These are phyloP conservation scores for Gracilinanus agilis DNA, from an alignment of 2,113 vertebrate genomes.

Conservation along the genomic window DNA sequence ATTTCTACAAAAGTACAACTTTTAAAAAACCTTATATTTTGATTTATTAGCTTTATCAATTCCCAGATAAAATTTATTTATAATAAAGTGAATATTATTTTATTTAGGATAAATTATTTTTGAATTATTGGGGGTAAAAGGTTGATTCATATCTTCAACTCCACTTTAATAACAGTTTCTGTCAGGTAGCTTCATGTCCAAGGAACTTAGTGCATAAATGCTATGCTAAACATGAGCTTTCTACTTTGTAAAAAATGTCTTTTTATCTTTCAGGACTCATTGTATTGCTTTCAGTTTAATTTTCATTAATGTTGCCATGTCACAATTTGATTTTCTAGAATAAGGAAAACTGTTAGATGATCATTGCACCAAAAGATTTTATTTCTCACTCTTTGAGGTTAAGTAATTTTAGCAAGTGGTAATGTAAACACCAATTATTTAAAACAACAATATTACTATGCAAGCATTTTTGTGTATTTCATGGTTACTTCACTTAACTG, in stretches of 20 bases:
- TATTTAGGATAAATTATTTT: slow-evolving; percentile 27
- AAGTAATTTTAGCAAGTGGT: slow-evolving; percentile 55
- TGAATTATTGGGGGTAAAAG: not conserved
- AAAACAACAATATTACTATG: slow-evolving; percentile 2
- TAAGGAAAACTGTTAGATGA: slow-evolving; percentile 60
- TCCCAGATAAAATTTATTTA: not conserved
- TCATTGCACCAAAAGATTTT: not conserved
- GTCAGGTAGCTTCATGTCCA: not conserved
- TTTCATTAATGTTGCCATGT: slow-evolving; percentile 74
- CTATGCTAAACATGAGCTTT: slow-evolving; percentile 59
- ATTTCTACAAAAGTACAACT: not conserved
- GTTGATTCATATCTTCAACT: slow-evolving; percentile 20
- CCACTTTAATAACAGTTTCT: slow-evolving; percentile 43
- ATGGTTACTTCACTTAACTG: not conserved
- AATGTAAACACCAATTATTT: slow-evolving; percentile 56
- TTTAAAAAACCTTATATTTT: not conserved
- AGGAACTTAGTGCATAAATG: slow-evolving; percentile 60
- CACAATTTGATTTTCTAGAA: slow-evolving; percentile 70
- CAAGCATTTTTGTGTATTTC: slow-evolving; percentile 40
- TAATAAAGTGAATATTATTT: slow-evolving; percentile 4
- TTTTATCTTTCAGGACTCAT: slow-evolving; percentile 56
- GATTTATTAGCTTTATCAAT: not conserved
- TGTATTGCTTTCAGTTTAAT: slow-evolving; percentile 63
- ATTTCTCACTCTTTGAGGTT: not conserved
- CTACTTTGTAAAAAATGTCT: slow-evolving; percentile 74